phyloP scores from a whole-genome alignment of 2,797 vertebrate species.

The Salarias fasciatus region DNA sequence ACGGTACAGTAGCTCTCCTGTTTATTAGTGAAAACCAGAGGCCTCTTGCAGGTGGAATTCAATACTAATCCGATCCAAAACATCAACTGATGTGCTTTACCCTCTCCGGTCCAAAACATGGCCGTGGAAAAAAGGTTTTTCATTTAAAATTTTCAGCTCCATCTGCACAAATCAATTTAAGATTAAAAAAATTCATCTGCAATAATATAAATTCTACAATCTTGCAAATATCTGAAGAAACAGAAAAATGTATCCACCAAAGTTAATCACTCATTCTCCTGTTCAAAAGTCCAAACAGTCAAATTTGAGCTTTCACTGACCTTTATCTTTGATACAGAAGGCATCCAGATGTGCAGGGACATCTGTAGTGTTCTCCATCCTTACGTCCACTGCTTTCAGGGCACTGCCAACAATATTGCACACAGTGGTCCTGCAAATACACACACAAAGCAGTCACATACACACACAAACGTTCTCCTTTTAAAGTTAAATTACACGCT shows the following conservation, averaged over 20 bases:
- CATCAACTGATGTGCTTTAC: constrained; percentile 3
- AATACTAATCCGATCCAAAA: constrained; percentile 41
- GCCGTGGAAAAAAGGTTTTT: no score
- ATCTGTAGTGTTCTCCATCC: constrained; percentile 82
- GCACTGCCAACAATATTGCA: constrained; percentile 83
- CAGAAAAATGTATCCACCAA: no score
- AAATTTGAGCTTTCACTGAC: constrained; percentile 73
- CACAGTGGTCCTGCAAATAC: constrained; percentile 83
- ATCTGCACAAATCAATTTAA: constrained; percentile 1
- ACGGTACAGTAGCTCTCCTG: constrained; percentile 43
- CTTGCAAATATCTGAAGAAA: no score
- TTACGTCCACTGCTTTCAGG: constrained; percentile 87
- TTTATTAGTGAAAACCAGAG: constrained; percentile 26
- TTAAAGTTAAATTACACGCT: constrained; percentile 3
- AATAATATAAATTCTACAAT: no score
- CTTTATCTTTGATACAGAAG: constrained; percentile 91
- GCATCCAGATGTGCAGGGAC: constrained; percentile 76
- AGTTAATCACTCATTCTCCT: neutral
- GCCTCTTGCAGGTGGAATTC: constrained; percentile 36
- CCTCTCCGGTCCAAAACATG: no score
- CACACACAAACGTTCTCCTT: neutral
- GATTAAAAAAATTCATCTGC: neutral
- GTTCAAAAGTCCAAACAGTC: neutral
- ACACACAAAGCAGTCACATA: constrained; percentile 3
- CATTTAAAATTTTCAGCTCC: no score